These are phyloP conservation scores for Sialia sialis DNA, from an alignment of 2,113 vertebrate species.

Conservation along the genomic window DNA sequence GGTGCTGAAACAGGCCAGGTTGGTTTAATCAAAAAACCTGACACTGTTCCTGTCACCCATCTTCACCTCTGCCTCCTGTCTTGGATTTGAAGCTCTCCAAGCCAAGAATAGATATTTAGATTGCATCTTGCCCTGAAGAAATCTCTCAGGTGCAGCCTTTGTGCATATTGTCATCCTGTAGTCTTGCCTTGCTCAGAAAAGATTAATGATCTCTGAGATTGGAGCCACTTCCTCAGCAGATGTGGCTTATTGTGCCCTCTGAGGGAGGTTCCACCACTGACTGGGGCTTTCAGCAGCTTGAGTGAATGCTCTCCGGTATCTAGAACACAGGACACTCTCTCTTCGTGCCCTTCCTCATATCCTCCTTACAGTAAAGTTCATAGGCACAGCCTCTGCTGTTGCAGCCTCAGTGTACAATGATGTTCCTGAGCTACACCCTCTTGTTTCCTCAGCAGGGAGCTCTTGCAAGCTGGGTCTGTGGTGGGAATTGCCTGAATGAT, in stretches of 20 bases:
- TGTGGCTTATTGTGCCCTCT: not conserved
- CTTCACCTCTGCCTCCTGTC: not conserved
- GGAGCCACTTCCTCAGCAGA: not conserved
- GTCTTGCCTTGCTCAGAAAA: not conserved
- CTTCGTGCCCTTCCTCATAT: not conserved
- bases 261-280: not conserved
- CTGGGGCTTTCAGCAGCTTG: not conserved
- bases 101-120: not conserved
- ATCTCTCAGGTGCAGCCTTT: not conserved
- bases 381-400: not conserved
- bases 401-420: not conserved
- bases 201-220: not conserved
- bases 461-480: not conserved
- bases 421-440: not conserved
- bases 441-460: not conserved
- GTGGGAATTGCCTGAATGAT: not conserved
- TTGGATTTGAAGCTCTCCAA: not conserved
- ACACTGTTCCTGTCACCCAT: fast-evolving
- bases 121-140: not conserved
- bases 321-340: not conserved
- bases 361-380: not conserved
- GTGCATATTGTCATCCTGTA: not conserved
- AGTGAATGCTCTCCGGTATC: not conserved
- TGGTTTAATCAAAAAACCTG: not conserved
- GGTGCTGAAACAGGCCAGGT: not conserved